These are phyloP conservation scores for Brenthis hecate DNA, from an alignment of 2,888 invertebrate genomes.

Conservation along the genomic window DNA sequence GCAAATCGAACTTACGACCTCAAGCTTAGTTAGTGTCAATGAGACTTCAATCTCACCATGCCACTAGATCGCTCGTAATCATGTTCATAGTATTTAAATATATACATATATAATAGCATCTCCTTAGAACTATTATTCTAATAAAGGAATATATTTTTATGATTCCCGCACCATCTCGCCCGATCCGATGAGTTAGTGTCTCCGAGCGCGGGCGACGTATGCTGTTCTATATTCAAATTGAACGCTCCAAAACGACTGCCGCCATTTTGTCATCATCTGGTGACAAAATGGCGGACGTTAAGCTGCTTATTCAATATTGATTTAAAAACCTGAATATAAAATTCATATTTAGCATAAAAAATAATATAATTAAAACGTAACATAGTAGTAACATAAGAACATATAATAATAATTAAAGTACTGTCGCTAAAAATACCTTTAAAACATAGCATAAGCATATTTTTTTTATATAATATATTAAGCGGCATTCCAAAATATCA, in stretches of 20 bases:
- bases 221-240: constrained; percentile 82
- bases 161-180: constrained; percentile 75
- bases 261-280: constrained; percentile 75
- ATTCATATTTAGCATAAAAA: too few relatives aligned
- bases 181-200: constrained; percentile 81
- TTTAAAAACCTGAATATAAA: constrained; percentile 24
- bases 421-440: too few relatives aligned
- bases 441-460: too few relatives aligned
- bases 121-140: constrained; percentile 52
- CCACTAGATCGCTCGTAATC: too few relatives aligned
- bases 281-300: constrained; percentile 69
- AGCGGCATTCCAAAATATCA: too few relatives aligned
- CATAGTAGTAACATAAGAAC: too few relatives aligned
- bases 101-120: constrained; percentile 20
- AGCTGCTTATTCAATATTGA: constrained; percentile 47
- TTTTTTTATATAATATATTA: too few relatives aligned
- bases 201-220: constrained; percentile 77
- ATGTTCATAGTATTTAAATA: too few relatives aligned
- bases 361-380: too few relatives aligned
- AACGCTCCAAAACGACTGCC: constrained; percentile 67
- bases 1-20: too few relatives aligned
- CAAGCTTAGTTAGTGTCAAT: too few relatives aligned
- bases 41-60: too few relatives aligned
- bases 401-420: background rate
- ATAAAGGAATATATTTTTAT: constrained; percentile 77